Base-by-base conservation (phyloP, 1,140 invertebrate species). In the Brachionus calyciflorus region DNA sequence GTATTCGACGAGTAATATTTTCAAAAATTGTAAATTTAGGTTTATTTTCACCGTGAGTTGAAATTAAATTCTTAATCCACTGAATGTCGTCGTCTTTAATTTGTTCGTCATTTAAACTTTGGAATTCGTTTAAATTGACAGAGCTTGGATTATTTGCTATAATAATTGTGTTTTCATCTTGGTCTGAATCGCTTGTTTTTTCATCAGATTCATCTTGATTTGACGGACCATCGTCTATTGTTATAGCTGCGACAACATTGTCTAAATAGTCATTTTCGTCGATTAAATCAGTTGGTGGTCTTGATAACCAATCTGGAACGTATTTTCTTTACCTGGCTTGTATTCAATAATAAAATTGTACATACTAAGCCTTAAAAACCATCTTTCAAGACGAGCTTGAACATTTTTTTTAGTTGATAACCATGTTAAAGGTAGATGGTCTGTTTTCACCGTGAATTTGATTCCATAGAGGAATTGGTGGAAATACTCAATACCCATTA, bases 401-500 rank as follows among this genome's bases (percentile, higher is more conserved):
- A 10, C 9, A 19, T 30, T 78, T 80, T 21, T 79, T 78, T 0
- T 77, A 69, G 3, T 79, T 78, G 30, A 82, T 82, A 86, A 82
- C 17, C 46, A 49, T 9, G 81, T 76, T 44, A 88, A 70, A 0
- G 87, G 84, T 65, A 85, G 83, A 65, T 88, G 85, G 76, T 88
- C 85, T 1, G 85, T 88, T 14, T 80, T 78, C 3, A 88, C 69
- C 2, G 77, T 84, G 77, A 87, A 87, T 46, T 82, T 55, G 12
- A 82, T 60, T 2, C 85, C 86, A 75, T 81, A 83, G 4, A 87
- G 46, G 69, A 82, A 86, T 49, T 84, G 48, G 44, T 84, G 81
- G 78, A 87, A 85, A 63, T 80, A 81, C 53, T 82, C 63, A 7
- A 86, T 79, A 1, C 78, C 83, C 79, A 79, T 86, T 6, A 87